These are phyloP conservation scores for Sebastes miniatus DNA, from an alignment of 2,797 vertebrate species.

Conservation along the genomic window DNA sequence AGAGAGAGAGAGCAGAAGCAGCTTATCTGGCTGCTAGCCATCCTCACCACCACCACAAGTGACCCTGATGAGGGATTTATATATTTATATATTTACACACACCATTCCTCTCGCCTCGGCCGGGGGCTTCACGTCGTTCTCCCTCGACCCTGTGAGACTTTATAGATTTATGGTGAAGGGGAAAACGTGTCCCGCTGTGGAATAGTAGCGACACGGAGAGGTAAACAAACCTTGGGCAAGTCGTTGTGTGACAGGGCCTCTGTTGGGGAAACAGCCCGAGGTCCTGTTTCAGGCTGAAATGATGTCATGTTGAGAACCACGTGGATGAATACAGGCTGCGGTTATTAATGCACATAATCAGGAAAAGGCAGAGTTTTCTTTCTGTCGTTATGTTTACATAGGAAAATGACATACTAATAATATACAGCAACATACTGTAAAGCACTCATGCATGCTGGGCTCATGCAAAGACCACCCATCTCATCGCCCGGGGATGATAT, in stretches of 20 bases:
- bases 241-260: slow-evolving; percentile 46
- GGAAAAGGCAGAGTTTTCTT: slow-evolving; percentile 25
- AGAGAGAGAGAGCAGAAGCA: slow-evolving; percentile 38
- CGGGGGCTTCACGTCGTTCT: slow-evolving; percentile 15
- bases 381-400: slow-evolving; percentile 28
- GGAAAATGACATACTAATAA: slow-evolving; percentile 15
- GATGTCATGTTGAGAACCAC: slow-evolving; percentile 54
- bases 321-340: slow-evolving; percentile 2
- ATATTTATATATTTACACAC: slow-evolving; percentile 51
- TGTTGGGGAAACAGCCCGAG: slow-evolving; percentile 35
- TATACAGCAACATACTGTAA: slow-evolving; percentile 22
- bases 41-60: slow-evolving; percentile 57
- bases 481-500: slow-evolving; percentile 2
- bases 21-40: slow-evolving; percentile 69
- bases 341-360: slow-evolving; percentile 40
- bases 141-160: slow-evolving; percentile 33
- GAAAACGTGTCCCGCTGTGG: slow-evolving; percentile 50
- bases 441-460: neutral
- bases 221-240: slow-evolving; percentile 56
- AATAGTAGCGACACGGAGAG: slow-evolving; percentile 49
- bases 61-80: slow-evolving; percentile 70
- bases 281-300: slow-evolving; percentile 37
- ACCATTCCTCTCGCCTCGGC: slow-evolving; percentile 25
- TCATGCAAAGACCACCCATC: slow-evolving; percentile 45
- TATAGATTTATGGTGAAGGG: slow-evolving; percentile 49